Evolutionary conservation across 2,797 vertebrate genomes (phyloP).

Genomic region (Poeciliopsis turneri): DNA sequence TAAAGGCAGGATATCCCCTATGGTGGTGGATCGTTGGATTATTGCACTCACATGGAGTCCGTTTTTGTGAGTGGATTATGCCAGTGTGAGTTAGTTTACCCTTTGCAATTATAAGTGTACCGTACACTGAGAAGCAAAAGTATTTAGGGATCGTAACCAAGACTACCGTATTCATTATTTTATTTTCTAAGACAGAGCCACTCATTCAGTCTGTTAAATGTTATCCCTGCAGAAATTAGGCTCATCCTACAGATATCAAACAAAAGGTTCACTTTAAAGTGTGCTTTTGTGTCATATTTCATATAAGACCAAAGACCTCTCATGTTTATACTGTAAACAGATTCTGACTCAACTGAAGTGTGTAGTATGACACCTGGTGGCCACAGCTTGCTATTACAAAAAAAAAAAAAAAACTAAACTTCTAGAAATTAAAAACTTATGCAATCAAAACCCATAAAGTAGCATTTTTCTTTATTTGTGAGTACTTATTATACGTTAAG

Average conservation of each 20-base stretch:
- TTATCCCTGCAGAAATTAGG: not conserved
- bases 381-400: constrained; percentile 44
- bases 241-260: not conserved
- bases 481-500: not conserved
- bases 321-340: constrained; percentile 1
- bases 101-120: constrained; percentile 64
- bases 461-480: not conserved
- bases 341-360: constrained; percentile 26
- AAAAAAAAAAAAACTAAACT: constrained; percentile 42
- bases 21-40: constrained; percentile 50
- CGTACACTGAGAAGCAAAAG: constrained; percentile 27
- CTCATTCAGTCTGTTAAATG: not conserved
- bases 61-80: constrained; percentile 54
- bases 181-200: constrained; percentile 3
- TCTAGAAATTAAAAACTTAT: not conserved
- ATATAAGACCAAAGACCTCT: constrained; percentile 5
- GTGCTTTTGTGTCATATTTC: not conserved
- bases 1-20: constrained; percentile 45
- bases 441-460: not conserved
- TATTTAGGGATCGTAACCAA: constrained; percentile 23
- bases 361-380: constrained; percentile 73
- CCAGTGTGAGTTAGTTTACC: constrained; percentile 56
- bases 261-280: not conserved
- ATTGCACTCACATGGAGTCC: constrained; percentile 27
- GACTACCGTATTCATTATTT: constrained; percentile 14